These are phyloP conservation scores for Coelopa pilipes DNA, from an alignment of 2,888 invertebrate genomes.

Conservation along the genomic window DNA sequence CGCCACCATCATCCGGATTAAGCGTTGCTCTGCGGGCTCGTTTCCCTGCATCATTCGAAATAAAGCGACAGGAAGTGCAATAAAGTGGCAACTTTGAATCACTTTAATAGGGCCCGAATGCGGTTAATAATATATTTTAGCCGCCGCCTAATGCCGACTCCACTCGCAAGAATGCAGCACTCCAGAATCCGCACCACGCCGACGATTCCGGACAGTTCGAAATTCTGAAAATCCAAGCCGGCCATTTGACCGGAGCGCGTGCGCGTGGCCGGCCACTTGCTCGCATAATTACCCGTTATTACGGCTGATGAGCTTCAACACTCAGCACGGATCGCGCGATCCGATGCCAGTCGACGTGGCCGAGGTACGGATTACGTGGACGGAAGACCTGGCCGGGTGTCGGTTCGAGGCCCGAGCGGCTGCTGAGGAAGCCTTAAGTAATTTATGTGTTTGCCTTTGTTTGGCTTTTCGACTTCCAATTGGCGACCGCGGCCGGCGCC, in stretches of 20 bases:
- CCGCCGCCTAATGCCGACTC: constrained; percentile 5
- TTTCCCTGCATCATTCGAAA: constrained; percentile 1
- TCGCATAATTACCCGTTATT: constrained; percentile 43
- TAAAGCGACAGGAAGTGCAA: constrained; percentile 26
- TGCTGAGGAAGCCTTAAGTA: constrained; percentile 26
- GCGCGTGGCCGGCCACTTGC: constrained; percentile 27
- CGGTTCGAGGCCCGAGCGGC: neutral
- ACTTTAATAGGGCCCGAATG: constrained; percentile 31
- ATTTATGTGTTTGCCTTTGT: constrained; percentile 9
- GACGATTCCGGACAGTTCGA: neutral
- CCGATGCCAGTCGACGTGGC: constrained; percentile 10
- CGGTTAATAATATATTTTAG: constrained; percentile 34
- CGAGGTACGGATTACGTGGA: neutral
- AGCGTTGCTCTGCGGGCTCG: too few species aligned
- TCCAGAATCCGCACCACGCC: neutral
- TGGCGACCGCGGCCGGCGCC: too few species aligned
- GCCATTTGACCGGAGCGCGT: neutral
- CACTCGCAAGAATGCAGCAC: neutral
- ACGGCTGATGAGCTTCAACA: constrained; percentile 45
- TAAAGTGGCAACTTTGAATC: constrained; percentile 27
- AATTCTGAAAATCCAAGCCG: neutral
- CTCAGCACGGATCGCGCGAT: constrained; percentile 35
- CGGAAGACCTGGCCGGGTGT: neutral
- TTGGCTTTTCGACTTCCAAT: neutral
- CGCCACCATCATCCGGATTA: too few species aligned